Conservation (phyloP, 1,140 invertebrate species). For the Vanessa tameamea region DNA sequence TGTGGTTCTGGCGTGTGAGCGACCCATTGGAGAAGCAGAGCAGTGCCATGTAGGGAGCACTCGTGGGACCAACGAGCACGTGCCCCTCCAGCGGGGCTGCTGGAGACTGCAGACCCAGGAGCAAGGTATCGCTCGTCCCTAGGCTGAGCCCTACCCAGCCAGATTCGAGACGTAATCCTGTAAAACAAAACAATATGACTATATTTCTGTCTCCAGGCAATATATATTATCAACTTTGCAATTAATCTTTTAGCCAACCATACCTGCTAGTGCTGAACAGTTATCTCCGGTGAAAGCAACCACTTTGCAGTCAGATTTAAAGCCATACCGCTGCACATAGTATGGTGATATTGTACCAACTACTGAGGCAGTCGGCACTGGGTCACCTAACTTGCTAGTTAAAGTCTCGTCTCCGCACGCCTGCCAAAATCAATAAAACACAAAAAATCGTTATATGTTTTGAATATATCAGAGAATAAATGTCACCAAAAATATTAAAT, state of each 20-base stretch:
- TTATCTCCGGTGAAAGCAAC: conserved; percentile 97
- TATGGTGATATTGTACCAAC: conserved; percentile 89
- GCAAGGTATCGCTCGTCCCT: conserved; percentile 95
- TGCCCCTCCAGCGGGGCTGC: conserved; percentile 88
- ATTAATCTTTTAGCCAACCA: background rate
- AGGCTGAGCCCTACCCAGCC: conserved; percentile 94
- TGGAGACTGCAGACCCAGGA: conserved; percentile 88
- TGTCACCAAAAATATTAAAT: background rate
- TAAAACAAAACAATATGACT: background rate
- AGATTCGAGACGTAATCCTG: conserved; percentile 89
- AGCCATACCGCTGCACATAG: conserved; percentile 92
- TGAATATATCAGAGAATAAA: too few relatives aligned
- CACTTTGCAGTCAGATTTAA: conserved; percentile 89
- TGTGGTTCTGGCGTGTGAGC: conserved; percentile 91
- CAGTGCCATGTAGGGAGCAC: conserved; percentile 91
- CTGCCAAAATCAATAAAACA: conserved; percentile 60
- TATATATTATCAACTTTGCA: too few relatives aligned
- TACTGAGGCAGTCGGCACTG: conserved; percentile 85
- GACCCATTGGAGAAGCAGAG: conserved; percentile 98
- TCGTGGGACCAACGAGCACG: conserved; percentile 92
- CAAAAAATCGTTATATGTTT: too few relatives aligned
- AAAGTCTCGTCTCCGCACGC: conserved; percentile 86
- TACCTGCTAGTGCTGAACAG: conserved; percentile 91
- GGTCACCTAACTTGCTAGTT: conserved; percentile 85
- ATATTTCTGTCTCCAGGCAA: too few relatives aligned